These are phyloP conservation scores for Ceratoteleas bidentatus DNA, from an alignment of 1,140 invertebrate genomes.

Conservation along the genomic window DNA sequence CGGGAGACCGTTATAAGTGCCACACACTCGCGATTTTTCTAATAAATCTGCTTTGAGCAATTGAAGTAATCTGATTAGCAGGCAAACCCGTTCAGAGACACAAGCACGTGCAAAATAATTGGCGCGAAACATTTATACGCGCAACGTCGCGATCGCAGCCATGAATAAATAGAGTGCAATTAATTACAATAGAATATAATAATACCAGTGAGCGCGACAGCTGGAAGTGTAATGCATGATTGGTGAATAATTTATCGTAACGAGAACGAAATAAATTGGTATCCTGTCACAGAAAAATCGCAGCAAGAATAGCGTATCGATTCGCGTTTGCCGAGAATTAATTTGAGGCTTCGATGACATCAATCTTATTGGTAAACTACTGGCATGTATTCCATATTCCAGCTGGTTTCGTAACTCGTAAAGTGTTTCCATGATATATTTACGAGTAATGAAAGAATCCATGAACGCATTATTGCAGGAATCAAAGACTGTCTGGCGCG, in stretches of 20 bases:
- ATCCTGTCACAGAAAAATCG: conserved; percentile 56
- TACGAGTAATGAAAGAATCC: conserved; percentile 12
- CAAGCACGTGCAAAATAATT: neutral
- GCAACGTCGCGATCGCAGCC: neutral
- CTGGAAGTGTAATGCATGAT: conserved; percentile 36
- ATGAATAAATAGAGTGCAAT: neutral
- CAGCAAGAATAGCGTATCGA: conserved; percentile 53
- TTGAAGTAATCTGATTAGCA: neutral
- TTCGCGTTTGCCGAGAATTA: conserved; percentile 62
- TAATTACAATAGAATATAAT: conserved; percentile 10
- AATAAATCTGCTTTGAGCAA: neutral
- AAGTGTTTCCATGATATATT: conserved; percentile 46
- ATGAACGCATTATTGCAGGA: conserved; percentile 7
- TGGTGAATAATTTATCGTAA: conserved; percentile 48
- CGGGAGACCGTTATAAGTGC: conserved; percentile 11
- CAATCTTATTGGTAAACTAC: conserved; percentile 51
- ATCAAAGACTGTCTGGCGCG: neutral
- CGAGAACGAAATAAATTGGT: conserved; percentile 48
- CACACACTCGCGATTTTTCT: neutral
- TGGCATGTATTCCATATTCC: conserved; percentile 48
- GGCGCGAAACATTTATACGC: neutral
- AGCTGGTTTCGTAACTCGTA: conserved; percentile 36
- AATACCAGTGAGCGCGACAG: neutral
- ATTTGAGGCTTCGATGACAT: conserved; percentile 57
- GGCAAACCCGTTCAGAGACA: neutral